These are phyloP conservation scores for Sus cebifrons DNA, from an alignment of 2,797 vertebrate species.

Conservation along the genomic window DNA sequence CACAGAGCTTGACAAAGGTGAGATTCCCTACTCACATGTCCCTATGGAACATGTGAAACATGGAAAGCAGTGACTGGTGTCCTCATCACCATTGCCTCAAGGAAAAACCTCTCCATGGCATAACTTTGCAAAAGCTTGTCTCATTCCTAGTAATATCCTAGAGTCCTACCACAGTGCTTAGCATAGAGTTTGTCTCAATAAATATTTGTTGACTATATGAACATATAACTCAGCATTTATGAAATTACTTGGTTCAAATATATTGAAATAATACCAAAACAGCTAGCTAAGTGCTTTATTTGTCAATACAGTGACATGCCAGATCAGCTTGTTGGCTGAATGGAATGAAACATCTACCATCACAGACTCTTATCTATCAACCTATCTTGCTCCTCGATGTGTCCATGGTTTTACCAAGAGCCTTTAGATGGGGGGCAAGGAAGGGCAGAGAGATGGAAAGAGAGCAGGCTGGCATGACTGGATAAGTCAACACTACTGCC, in stretches of 20 bases:
- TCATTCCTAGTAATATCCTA: neutral
- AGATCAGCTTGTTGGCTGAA: fast-evolving
- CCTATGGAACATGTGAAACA: no score
- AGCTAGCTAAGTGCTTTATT: neutral
- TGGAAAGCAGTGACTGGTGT: neutral
- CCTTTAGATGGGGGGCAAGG: neutral
- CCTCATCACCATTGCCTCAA: neutral
- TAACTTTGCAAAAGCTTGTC: neutral
- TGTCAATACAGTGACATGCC: neutral
- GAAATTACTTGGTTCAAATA: neutral
- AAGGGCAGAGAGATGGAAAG: neutral
- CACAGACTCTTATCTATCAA: no score
- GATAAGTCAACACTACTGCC: neutral
- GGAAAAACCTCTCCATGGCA: neutral
- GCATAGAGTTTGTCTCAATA: neutral
- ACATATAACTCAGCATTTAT: neutral
- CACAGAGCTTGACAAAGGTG: neutral
- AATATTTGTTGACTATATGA: neutral
- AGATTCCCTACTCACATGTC: fast-evolving
- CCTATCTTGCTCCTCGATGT: neutral
- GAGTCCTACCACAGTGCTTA: neutral
- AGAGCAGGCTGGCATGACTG: neutral
- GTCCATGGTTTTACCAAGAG: neutral
- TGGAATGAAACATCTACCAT: neutral
- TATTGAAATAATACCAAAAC: neutral